A percentile compares a stretch with the other conserved stretches of the same genome.
Conservation (phyloP, 1,140 invertebrate species). For the Papilio machaon region DNA sequence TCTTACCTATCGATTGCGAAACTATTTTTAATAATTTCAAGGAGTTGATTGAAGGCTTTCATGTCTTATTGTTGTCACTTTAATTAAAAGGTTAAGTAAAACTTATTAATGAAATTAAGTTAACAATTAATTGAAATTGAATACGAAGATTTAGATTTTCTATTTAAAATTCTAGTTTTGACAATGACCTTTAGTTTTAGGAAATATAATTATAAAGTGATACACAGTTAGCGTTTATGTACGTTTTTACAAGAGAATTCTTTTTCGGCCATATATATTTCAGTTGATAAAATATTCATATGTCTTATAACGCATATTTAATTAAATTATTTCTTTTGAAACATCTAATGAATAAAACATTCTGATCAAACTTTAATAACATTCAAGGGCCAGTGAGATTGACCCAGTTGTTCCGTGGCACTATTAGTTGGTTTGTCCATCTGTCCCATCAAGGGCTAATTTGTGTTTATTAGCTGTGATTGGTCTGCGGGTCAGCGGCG, state of each 20-base stretch:
- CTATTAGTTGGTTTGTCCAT: conserved; percentile 57
- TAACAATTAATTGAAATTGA: conserved; percentile 1
- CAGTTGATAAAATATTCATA: background rate
- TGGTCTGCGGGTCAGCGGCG: conserved; percentile 67
- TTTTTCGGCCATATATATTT: background rate
- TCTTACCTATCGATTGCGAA: conserved; percentile 63
- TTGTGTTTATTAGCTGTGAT: conserved; percentile 74
- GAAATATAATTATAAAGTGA: no score
- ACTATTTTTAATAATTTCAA: conserved; percentile 52
- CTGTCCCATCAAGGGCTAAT: conserved; percentile 70
- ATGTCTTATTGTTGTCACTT: background rate
- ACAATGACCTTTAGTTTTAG: no score
- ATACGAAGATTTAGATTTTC: background rate
- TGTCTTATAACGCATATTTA: background rate
- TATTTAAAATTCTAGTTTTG: background rate
- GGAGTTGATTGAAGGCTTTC: conserved; percentile 49
- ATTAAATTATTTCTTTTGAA: conserved; percentile 36
- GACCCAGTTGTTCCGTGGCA: conserved; percentile 51
- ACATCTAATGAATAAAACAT: conserved; percentile 31
- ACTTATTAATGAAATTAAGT: background rate
- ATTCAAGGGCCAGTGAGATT: conserved; percentile 41
- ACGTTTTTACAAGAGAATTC: background rate
- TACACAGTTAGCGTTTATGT: no score
- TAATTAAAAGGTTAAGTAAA: conserved; percentile 12
- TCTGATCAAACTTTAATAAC: conserved; percentile 5